Base-by-base conservation (phyloP, 2,113 vertebrate genomes). In the Barnardius zonarius region DNA sequence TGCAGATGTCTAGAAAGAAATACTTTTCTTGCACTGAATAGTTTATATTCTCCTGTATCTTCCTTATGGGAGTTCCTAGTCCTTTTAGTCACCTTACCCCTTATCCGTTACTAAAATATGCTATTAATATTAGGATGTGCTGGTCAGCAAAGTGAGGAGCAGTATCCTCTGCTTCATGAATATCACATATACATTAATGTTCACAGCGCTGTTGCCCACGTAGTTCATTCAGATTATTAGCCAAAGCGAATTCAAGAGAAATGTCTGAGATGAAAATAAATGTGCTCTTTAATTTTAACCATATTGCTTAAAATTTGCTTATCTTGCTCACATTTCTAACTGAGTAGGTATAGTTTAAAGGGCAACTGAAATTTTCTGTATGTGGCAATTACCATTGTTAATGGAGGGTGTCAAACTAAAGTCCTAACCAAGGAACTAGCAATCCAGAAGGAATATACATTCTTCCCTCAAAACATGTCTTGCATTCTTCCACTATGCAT, bases 61-160 rank as follows among this genome's bases (percentile, higher is more conserved):
- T 92, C 52, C 75, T 51, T 83, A 39, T 23, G 39, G 67, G 57
- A 89, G 31, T 75, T 92, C 43, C 79, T 68, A 67, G 51, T 84
- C 35, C 69, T 96, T 86, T 81, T 73, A 88, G 35, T 55, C 49
- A 80, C 44, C 43, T 77, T 75, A 88, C 33, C 46, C 37, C 30
- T 64, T 85, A 67, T 28, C 48, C 59, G 54, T 73, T 78, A 62
- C 44, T 90, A 61, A 91, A 95, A 88, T 73, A 70, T 25, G 74
- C 59, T 16, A 2, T 89, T 94, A 85, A 87, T 91, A 75, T 70
- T 86, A 55, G 75, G 75, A 86, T 67, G 35, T 75, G 64, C 89
- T 93, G 91, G 83, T 91, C 92, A 94, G 93, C 85, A 95, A 91
- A 96, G 80, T 4, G 3, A 95, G 63, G 59, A 91, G 52, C 69